Evolutionary conservation across 2,888 invertebrate genomes (phyloP), one percentile per base, ranked within the genome.

Genomic region (Marasmarcha lunaedactyla): DNA sequence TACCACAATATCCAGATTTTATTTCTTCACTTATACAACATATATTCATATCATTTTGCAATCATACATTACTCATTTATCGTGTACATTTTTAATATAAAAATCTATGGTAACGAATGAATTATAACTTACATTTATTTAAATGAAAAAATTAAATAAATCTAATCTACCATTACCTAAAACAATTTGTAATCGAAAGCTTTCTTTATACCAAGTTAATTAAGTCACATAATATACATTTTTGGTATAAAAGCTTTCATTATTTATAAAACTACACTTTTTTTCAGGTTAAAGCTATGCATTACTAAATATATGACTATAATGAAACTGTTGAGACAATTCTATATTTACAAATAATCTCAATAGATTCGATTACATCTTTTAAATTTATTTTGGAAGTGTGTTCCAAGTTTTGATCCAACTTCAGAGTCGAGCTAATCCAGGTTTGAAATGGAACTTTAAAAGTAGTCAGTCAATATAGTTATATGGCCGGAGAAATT

Each of bases 221-320:
- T 73, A 72, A 69, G 63, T 66, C 55, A 53, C 50, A 64, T 55
- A 77, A 76, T 77, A 76, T 73, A 79, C 71, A 79, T 63, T 77
- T 83, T 83, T 78, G 81, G 79, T 77, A 76, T 63, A 73, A 68
- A 60, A 79, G 71, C 76, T 76, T 79, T 65, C 71, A 62, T 56
- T 26, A 3, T 20, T 7, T 7, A 54, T 49, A 51, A 59, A 58
- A 58, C 59, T 57, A 66, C 52, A 57, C 56, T 58, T 63, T 46
- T 63, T 20, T 77, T 71, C 59, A n/a, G n/a, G 53, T 78, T 83
- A 83, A 83, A 83, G 83, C 83, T 83, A 78, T 74, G 54, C 55
- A 66, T 64, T 64, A 71, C 62, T 72, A 71, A 66, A 50, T 59
- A 58, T 71, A 73, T 81, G 78, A 83, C 79, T 81, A 74, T 55